A percentile compares a stretch with the other conserved stretches of the same genome.
Evolutionary conservation across 2,888 invertebrate species (phyloP).

Genomic region (Agrotis puta): DNA sequence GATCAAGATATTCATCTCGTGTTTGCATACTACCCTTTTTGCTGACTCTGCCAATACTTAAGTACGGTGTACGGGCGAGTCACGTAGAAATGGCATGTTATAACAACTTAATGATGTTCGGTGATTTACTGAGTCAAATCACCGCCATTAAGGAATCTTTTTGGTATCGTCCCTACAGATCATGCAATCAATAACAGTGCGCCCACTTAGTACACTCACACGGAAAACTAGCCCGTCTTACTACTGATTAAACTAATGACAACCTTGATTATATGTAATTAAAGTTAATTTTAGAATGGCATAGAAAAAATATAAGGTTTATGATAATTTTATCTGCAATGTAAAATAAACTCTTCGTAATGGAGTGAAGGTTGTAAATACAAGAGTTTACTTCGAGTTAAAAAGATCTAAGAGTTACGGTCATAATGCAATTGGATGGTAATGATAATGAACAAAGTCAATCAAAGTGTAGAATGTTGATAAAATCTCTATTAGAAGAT

Average conservation of each 20-base stretch:
- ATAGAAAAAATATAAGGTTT: background rate
- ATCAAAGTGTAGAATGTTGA: constrained; percentile 47
- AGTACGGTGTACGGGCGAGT: constrained; percentile 22
- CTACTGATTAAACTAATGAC: constrained; percentile 17
- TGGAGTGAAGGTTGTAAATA: constrained; percentile 1
- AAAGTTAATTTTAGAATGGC: constrained; percentile 31
- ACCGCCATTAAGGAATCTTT: constrained; percentile 58
- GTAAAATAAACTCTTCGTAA: constrained; percentile 2
- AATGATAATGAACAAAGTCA: constrained; percentile 55
- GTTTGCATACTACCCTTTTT: background rate
- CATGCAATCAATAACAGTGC: constrained; percentile 55
- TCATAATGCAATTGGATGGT: constrained; percentile 45
- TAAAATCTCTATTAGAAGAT: constrained; percentile 55
- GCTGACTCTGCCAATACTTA: constrained; percentile 11
- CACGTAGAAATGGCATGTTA: constrained; percentile 62
- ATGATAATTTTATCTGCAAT: background rate
- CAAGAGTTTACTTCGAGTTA: background rate
- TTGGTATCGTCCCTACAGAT: constrained; percentile 49
- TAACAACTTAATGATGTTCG: constrained; percentile 66
- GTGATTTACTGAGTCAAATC: constrained; percentile 67
- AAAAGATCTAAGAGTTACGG: constrained; percentile 9
- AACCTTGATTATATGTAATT: constrained; percentile 15
- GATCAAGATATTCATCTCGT: background rate
- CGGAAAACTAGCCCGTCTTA: constrained; percentile 8
- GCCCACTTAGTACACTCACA: constrained; percentile 16